phyloP scores from a whole-genome alignment of 2,797 vertebrate genomes.

The Tarsius wallacei region DNA sequence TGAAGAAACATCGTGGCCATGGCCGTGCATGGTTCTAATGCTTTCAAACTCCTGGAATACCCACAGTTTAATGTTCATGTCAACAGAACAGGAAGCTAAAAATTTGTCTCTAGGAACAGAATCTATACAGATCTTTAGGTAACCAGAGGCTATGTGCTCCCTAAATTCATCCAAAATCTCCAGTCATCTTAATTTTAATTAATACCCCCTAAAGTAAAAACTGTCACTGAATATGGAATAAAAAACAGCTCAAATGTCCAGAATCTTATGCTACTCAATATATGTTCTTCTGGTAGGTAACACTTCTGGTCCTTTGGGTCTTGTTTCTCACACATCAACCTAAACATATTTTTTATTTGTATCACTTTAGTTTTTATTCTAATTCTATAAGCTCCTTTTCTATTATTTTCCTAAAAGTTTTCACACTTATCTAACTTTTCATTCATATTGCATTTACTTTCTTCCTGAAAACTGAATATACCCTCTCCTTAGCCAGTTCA shows the following conservation, averaged over 20 bases:
- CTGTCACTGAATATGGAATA: background rate
- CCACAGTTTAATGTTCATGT: slow-evolving; percentile 97
- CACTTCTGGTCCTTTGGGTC: background rate
- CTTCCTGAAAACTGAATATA: background rate
- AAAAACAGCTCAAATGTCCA: background rate
- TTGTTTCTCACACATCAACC: background rate
- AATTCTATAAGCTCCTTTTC: background rate
- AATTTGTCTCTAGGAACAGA: slow-evolving; percentile 96
- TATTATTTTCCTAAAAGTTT: background rate
- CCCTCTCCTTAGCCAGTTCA: background rate
- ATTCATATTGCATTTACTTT: background rate
- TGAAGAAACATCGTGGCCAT: slow-evolving; percentile 96
- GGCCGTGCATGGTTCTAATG: slow-evolving; percentile 96
- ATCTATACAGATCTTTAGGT: slow-evolving; percentile 95
- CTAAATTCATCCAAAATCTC: slow-evolving; percentile 96
- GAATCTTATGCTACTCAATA: background rate
- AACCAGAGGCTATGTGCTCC: slow-evolving; percentile 96
- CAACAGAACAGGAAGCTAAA: slow-evolving; percentile 95
- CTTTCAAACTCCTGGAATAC: slow-evolving; percentile 96
- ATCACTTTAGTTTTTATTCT: background rate
- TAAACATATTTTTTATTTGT: background rate
- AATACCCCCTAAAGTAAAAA: background rate
- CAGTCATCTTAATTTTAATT: slow-evolving; percentile 84
- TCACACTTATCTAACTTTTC: background rate
- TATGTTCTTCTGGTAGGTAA: background rate